Evolutionary conservation across 2,888 invertebrate species (phyloP), one percentile per base, ranked within the genome.

Genomic region (Tipula helvola): DNA sequence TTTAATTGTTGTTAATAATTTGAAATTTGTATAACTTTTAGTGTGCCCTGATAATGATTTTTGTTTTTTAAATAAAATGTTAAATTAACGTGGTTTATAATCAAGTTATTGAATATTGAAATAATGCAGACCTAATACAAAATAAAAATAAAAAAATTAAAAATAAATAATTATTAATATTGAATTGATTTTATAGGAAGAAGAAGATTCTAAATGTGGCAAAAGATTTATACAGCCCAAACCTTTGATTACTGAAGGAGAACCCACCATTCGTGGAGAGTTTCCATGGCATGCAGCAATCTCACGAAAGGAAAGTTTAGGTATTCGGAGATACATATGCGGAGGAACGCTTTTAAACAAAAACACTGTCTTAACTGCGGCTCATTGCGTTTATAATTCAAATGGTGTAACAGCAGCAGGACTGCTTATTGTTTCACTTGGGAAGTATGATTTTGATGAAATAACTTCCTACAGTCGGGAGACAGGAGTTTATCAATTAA

Each of bases 381-480:
- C n/a, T 1, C 84, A 84, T 84, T 84, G 84, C 16, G 41, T 84
- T 7, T 41, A 5, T 16, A 3, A 10, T 84, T 0, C 36, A 84
- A 10, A 1, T 7, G 39, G 39, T 3, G n/a, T 84, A 39, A 84
- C n/a, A 0, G 39, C 84, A 13, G 39, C 84, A 84, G 41, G 5
- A 39, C 39, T 84, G 8, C 41, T 84, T 16, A 41, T 84, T n/a
- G 39, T 84, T 16, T 84, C 84, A 2, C 39, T 84, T n/a, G 84
- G 84, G 10, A 84, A 84, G n/a, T 84, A 39, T 41, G 39, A 84
- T 84, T 84, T 84, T 10, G 84, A 84, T 39, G 41, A 84, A 84
- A 84, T 28, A 84, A 84, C 36, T 16, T 13, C 7, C 5, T 89
- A 89, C 13, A 87, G 89, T 2, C 90, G 91, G 87, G 91, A 91